Base-by-base conservation (phyloP, 2,797 vertebrate species). In the Gallirallus australis region DNA sequence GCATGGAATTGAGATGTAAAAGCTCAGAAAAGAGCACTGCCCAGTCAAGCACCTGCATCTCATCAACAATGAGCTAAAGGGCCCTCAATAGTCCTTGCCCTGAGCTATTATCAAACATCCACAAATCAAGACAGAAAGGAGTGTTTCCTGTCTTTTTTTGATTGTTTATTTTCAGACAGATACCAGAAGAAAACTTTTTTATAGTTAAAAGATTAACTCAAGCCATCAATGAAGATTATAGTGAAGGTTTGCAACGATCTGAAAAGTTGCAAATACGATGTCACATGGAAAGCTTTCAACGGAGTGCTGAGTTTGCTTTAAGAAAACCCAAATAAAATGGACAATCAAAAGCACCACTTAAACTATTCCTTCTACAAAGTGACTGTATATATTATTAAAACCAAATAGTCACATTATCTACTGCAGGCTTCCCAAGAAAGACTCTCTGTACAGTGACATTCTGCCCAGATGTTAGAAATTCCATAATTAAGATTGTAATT, bases 1-100 rank as follows among this genome's bases (percentile, higher is more conserved):
- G 18, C 4, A 6, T 27, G 9, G 11, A 56, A 25, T 19, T n/a
- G 4, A 63, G 16, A 30, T 8, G 12, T 3, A 45, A 56, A 59
- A 48, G 1, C 4, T 68, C 59, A 39, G 30, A 59, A 57, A 60
- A 60, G 5, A 37, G 5, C 2, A 16, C 23, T 40, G 6, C 3
- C 4, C 19, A 57, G 31, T 15, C 16, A 82, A 57, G 12, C 0
- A 0, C 5, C 23, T 39, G 2, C 4, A 70, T 47, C 11, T 45
- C 39, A 73, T 3, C 17, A 64, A 30, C 25, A 89, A 19, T 8
- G 45, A 12, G 4, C 14, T 54, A 16, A 50, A 25, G 27, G 15
- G n/a, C 21, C 70, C 30, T 23, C 6, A 61, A 28, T 2, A 48
- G 16, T 64, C 7, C 8, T 69, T 47, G 53, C 5, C 4, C 7